phyloP scores from a whole-genome alignment of 2,797 vertebrate species.

The Notamacropus eugenii region DNA sequence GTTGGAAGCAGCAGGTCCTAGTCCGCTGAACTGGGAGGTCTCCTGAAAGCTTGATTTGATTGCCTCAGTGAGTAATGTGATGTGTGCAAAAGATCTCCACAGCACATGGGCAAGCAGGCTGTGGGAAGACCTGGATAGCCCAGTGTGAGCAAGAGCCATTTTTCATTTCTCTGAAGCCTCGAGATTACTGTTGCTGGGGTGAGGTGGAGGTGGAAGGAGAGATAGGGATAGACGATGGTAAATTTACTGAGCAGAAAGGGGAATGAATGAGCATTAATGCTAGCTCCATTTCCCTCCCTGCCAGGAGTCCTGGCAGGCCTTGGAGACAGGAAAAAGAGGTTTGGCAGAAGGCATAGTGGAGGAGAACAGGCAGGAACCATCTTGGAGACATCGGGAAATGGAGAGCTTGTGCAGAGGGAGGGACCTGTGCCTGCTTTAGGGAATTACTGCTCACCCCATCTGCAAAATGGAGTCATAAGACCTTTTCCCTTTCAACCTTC shows the following conservation, averaged over 20 bases:
- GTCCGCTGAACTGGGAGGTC: background rate
- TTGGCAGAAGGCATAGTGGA: background rate
- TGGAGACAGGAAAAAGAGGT: background rate
- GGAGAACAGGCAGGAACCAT: background rate
- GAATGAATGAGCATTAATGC: background rate
- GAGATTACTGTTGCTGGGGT: background rate
- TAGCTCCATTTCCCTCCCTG: background rate
- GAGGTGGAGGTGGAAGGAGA: background rate
- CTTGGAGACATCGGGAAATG: background rate
- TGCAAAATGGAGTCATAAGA: background rate
- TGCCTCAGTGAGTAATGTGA: background rate
- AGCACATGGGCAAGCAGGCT: accelerated
- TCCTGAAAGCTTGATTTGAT: background rate
- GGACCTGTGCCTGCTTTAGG: background rate
- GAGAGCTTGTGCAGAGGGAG: background rate
- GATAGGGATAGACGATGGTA: background rate
- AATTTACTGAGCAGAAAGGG: background rate
- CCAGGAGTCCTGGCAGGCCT: background rate
- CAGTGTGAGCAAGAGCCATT: background rate
- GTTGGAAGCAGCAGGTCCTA: background rate
- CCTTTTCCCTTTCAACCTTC: background rate
- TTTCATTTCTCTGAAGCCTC: background rate
- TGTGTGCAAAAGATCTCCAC: background rate
- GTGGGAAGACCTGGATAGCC: background rate
- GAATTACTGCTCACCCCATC: background rate